Evolutionary conservation across 2,113 vertebrate genomes (phyloP).

Genomic region (Zosterops hypoxanthus): DNA sequence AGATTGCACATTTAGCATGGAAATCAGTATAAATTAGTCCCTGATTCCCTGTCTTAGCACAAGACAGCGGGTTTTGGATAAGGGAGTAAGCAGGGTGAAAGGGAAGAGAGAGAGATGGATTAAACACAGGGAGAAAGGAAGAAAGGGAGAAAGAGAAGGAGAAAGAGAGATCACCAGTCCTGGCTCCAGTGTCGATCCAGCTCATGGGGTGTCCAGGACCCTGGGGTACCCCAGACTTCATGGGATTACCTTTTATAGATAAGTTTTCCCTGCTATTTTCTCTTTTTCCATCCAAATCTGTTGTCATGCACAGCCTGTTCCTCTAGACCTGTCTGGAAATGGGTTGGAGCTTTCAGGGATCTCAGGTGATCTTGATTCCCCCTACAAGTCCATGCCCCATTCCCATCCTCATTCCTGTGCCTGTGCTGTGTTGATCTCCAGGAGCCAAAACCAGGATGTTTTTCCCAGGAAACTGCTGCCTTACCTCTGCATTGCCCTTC

Average conservation of each 20-base stretch:
- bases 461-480: neutral
- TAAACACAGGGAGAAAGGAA: neutral
- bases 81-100: neutral
- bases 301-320: neutral
- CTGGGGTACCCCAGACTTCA: neutral
- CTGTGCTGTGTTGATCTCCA: neutral
- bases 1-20: neutral
- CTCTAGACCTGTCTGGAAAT: neutral
- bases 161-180: neutral
- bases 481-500: neutral
- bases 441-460: neutral
- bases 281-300: neutral
- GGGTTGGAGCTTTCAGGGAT: neutral
- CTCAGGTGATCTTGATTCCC: neutral
- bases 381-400: neutral
- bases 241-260: neutral
- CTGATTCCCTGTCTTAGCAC: neutral
- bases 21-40: neutral
- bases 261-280: neutral
- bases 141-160: neutral
- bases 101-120: neutral
- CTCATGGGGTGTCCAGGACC: neutral
- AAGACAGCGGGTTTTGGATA: neutral
- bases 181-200: accelerated
- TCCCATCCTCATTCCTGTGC: neutral